Conservation (phyloP, 2,888 invertebrate species). For the Laspeyria flexula region DNA sequence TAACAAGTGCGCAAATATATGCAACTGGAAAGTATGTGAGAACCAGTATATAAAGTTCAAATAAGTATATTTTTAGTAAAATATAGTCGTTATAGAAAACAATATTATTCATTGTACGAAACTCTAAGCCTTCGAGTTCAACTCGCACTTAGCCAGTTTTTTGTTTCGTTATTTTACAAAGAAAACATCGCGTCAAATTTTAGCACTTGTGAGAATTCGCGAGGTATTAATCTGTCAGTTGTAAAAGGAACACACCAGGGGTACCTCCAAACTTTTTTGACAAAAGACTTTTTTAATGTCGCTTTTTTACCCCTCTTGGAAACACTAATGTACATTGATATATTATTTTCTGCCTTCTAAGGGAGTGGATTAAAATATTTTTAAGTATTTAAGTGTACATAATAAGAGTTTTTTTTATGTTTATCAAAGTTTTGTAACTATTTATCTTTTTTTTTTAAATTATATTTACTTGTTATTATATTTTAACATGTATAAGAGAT, state of each 20-base stretch:
- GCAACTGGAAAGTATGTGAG: too few species aligned
- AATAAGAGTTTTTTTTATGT: background rate
- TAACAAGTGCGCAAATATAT: too few species aligned
- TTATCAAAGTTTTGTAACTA: background rate
- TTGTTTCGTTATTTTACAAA: background rate
- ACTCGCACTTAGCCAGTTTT: background rate
- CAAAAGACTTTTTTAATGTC: slow-evolving; percentile 21
- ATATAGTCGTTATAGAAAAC: too few species aligned
- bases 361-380: slow-evolving; percentile 31
- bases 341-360: slow-evolving; percentile 36
- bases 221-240: background rate
- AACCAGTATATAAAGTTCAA: too few species aligned
- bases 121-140: too few species aligned
- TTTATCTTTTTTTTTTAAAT: too few species aligned
- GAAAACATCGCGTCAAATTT: background rate
- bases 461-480: too few species aligned
- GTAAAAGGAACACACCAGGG: slow-evolving; percentile 3
- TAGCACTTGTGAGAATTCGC: background rate
- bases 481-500: too few species aligned
- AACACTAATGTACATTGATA: slow-evolving; percentile 41
- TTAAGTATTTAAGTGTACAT: slow-evolving; percentile 2
- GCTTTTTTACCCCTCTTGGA: slow-evolving; percentile 30
- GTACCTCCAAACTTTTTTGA: slow-evolving; percentile 25
- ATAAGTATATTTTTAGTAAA: too few species aligned
- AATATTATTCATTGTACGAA: too few species aligned